Percentiles rank a stretch among this genome's conserved stretches.
Conservation (phyloP, 2,113 vertebrate genomes). For the Crotalus helleri region DNA sequence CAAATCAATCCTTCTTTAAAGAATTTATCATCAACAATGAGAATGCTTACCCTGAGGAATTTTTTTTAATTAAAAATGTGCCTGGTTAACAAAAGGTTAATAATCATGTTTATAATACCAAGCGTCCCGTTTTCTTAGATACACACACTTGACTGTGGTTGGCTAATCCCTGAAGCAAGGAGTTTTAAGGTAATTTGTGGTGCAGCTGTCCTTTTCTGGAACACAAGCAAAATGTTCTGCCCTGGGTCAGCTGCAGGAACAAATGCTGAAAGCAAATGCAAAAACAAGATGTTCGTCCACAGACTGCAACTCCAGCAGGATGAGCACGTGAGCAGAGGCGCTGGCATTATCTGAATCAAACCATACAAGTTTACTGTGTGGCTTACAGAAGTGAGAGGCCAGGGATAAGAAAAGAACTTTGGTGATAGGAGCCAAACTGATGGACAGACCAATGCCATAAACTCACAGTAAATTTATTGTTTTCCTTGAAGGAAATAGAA, state of each 20-base stretch:
- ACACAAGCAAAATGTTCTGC: conserved; percentile 83
- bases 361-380: conserved; percentile 56
- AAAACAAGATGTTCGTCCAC: conserved; percentile 77
- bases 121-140: conserved; percentile 60
- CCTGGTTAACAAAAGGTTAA: conserved; percentile 65
- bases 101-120: conserved; percentile 62
- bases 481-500: conserved; percentile 55
- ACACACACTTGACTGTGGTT: conserved; percentile 72
- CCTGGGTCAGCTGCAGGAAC: conserved; percentile 87
- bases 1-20: background rate
- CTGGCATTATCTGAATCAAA: conserved; percentile 55
- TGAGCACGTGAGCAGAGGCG: conserved; percentile 53
- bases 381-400: conserved; percentile 64
- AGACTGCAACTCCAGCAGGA: conserved; percentile 49
- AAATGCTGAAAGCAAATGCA: conserved; percentile 83
- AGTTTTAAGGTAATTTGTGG: conserved; percentile 84
- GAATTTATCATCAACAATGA: background rate
- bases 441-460: conserved; percentile 54
- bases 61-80: conserved; percentile 23
- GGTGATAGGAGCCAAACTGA: conserved; percentile 55
- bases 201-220: conserved; percentile 88
- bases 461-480: conserved; percentile 65
- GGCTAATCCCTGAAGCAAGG: conserved; percentile 82
- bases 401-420: conserved; percentile 56
- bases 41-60: background rate